Percentiles rank a stretch among this genome's conserved stretches.
phyloP scores from a whole-genome alignment of 2,888 invertebrate genomes.

The Clitarchus hookeri region DNA sequence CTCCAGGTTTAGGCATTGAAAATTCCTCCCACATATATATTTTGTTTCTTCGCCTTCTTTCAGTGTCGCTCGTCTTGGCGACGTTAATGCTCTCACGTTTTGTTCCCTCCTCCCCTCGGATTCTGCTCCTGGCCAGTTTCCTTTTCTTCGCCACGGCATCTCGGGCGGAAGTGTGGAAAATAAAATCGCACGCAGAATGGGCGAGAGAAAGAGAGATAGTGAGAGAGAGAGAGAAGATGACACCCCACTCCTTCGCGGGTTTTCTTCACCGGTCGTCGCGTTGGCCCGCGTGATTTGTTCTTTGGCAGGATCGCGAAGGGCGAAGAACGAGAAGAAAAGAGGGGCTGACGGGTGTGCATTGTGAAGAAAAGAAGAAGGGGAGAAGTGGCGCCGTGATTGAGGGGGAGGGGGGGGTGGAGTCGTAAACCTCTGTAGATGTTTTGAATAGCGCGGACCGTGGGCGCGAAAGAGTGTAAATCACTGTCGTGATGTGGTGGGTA shows the following conservation, averaged over 20 bases:
- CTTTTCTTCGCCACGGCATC: neutral
- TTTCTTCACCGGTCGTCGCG: neutral
- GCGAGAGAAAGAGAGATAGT: neutral
- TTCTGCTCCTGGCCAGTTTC: neutral
- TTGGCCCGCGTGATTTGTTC: neutral
- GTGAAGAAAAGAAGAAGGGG: neutral
- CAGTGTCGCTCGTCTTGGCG: neutral
- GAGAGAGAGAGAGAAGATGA: neutral
- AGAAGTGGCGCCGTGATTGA: too few species aligned
- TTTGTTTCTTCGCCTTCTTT: neutral
- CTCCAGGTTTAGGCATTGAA: neutral
- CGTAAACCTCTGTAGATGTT: neutral
- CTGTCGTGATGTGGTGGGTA: neutral
- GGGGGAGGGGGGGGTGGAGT: neutral
- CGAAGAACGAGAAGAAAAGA: neutral
- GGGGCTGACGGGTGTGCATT: neutral
- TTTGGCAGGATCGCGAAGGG: neutral
- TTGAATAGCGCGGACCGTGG: neutral
- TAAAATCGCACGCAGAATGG: neutral
- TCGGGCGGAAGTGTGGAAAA: neutral
- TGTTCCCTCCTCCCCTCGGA: neutral
- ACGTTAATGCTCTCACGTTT: neutral
- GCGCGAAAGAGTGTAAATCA: conserved; percentile 5
- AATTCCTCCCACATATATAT: neutral
- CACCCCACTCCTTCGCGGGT: neutral